A percentile compares a stretch with the other conserved stretches of the same genome.
These are phyloP conservation scores for Galerucella nymphaeae DNA, from an alignment of 2,888 invertebrate species.

Conservation along the genomic window DNA sequence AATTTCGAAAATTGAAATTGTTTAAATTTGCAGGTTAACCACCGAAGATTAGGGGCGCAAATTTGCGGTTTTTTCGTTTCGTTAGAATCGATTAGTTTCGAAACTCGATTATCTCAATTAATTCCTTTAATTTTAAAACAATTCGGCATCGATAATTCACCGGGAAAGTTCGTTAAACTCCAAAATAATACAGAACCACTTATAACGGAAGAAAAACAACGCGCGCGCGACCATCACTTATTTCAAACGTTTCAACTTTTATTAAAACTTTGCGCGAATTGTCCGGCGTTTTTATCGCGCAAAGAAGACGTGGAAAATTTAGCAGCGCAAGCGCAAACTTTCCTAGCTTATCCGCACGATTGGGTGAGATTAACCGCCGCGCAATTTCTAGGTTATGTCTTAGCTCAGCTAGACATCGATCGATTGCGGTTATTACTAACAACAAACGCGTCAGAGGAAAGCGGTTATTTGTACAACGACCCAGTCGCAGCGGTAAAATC, in stretches of 20 bases:
- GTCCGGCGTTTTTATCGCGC: conserved; percentile 69
- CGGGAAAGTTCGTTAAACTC: conserved; percentile 70
- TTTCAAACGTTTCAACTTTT: conserved; percentile 80
- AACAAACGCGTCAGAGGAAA: conserved; percentile 52
- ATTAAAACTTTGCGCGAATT: conserved; percentile 74
- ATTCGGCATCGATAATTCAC: conserved; percentile 59
- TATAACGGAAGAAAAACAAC: conserved; percentile 69
- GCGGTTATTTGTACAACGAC: conserved; percentile 69
- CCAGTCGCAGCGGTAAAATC: conserved; percentile 73
- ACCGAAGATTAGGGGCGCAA: conserved; percentile 82
- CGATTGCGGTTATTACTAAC: conserved; percentile 69
- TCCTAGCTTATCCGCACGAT: conserved; percentile 83
- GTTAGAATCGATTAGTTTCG: conserved; percentile 79
- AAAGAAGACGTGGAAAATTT: conserved; percentile 69
- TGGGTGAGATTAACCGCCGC: conserved; percentile 87
- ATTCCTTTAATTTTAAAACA: conserved; percentile 69
- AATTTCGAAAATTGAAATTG: not conserved
- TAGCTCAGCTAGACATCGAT: conserved; percentile 73
- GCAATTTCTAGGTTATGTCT: conserved; percentile 79
- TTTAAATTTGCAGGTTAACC: conserved; percentile 67
- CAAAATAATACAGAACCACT: conserved; percentile 49
- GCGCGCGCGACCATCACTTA: conserved; percentile 77
- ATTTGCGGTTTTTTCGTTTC: conserved; percentile 83
- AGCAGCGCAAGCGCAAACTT: conserved; percentile 74
- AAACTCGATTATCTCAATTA: conserved; percentile 71